Percentiles rank a stretch among this genome's conserved stretches.
phyloP scores from a whole-genome alignment of 2,797 vertebrate genomes.

The Apogon talboti region DNA sequence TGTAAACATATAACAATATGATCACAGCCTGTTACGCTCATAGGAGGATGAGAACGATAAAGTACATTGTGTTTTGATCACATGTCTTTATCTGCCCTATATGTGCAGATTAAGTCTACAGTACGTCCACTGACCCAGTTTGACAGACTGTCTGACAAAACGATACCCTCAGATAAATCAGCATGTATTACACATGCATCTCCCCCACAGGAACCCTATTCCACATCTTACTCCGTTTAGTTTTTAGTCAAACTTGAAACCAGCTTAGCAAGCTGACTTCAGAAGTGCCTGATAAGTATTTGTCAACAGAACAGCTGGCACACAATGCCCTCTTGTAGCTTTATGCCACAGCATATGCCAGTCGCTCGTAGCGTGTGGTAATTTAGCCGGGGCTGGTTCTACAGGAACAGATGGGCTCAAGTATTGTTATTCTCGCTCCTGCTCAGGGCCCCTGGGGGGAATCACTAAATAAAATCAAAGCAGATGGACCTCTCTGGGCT shows the following conservation, averaged over 20 bases:
- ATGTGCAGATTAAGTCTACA: conserved; percentile 69
- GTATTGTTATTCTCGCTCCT: conserved; percentile 96
- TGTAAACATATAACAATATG: conserved; percentile 67
- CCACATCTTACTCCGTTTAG: conserved; percentile 72
- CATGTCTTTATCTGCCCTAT: conserved; percentile 57
- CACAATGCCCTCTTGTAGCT: conserved; percentile 95
- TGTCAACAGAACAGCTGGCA: conserved; percentile 96
- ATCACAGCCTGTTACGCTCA: conserved; percentile 53
- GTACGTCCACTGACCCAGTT: conserved; percentile 71
- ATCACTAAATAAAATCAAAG: conserved; percentile 97
- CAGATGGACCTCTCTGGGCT: conserved; percentile 94
- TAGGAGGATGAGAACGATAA: conserved; percentile 59
- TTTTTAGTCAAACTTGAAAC: conserved; percentile 84
- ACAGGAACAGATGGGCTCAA: conserved; percentile 94
- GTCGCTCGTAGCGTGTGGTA: conserved; percentile 93
- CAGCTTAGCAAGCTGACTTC: conserved; percentile 90
- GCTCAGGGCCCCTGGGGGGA: conserved; percentile 90
- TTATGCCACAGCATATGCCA: conserved; percentile 98
- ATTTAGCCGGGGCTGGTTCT: conserved; percentile 92
- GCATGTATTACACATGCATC: conserved; percentile 62
- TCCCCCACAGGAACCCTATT: conserved; percentile 54
- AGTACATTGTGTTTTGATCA: conserved; percentile 59
- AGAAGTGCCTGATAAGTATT: conserved; percentile 96
- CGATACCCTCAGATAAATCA: conserved; percentile 66
- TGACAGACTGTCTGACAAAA: conserved; percentile 65